A percentile compares a stretch with the other conserved stretches of the same genome.
These are phyloP conservation scores for Odontophorus gujanensis DNA, from an alignment of 2,113 vertebrate species.

Conservation along the genomic window DNA sequence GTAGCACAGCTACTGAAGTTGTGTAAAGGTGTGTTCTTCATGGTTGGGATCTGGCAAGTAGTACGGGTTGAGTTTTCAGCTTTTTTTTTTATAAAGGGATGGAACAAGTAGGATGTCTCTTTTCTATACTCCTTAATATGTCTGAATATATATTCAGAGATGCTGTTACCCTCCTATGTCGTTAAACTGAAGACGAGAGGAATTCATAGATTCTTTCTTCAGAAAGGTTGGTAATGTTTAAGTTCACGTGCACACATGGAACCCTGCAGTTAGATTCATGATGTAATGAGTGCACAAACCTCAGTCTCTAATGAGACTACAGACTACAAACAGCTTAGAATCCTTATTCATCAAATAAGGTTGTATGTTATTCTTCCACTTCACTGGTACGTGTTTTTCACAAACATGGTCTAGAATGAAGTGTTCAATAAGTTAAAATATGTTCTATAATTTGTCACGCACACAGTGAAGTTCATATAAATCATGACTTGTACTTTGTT, in stretches of 20 bases:
- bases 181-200: rapidly evolving
- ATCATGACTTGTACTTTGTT: not conserved
- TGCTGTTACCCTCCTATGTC: rapidly evolving
- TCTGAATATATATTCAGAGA: not conserved
- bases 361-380: not conserved
- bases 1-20: not conserved
- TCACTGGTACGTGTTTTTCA: not conserved
- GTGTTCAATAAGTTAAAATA: not conserved
- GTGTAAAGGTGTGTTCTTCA: rapidly evolving
- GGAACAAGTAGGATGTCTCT: not conserved
- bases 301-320: not conserved
- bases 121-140: not conserved
- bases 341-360: not conserved
- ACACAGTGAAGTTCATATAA: not conserved
- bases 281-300: not conserved
- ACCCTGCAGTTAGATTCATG: not conserved
- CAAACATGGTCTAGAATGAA: not conserved
- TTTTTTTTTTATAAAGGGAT: not conserved
- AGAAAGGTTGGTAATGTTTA: not conserved
- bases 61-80: not conserved
- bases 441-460: not conserved
- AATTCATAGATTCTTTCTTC: not conserved
- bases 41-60: not conserved
- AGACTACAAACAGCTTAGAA: not conserved
- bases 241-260: rapidly evolving